phyloP scores from a whole-genome alignment of 2,113 vertebrate species.

The Calidris pygmaea region DNA sequence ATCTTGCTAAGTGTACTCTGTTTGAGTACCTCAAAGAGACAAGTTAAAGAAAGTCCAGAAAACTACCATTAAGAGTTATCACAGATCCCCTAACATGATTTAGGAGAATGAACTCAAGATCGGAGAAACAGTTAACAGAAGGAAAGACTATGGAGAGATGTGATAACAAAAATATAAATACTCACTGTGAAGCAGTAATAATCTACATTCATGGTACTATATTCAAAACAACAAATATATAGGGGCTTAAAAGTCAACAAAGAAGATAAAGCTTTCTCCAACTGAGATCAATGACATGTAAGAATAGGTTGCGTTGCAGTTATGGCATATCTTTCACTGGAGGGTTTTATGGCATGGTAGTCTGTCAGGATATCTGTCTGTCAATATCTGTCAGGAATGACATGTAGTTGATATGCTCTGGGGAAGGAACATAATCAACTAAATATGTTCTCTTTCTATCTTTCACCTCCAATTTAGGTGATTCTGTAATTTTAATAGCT shows the following conservation, averaged over 20 bases:
- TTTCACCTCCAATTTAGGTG: background rate
- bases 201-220: background rate
- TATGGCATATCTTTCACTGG: background rate
- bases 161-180: background rate
- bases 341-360: background rate
- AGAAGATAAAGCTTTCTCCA: background rate
- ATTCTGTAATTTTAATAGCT: background rate
- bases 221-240: background rate
- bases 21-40: background rate
- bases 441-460: background rate
- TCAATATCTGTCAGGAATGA: background rate
- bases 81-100: background rate
- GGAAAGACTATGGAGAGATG: background rate
- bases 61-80: background rate
- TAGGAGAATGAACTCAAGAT: background rate
- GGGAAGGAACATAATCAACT: background rate
- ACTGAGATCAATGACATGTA: background rate
- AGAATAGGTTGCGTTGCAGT: background rate
- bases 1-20: background rate
- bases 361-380: no score
- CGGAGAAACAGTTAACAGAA: background rate
- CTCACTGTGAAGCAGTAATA: background rate
- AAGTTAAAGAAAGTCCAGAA: background rate
- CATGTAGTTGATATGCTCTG: background rate
- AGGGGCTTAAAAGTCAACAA: background rate